Conservation (phyloP, 2,888 invertebrate species). For the Mythimna vitellina region DNA sequence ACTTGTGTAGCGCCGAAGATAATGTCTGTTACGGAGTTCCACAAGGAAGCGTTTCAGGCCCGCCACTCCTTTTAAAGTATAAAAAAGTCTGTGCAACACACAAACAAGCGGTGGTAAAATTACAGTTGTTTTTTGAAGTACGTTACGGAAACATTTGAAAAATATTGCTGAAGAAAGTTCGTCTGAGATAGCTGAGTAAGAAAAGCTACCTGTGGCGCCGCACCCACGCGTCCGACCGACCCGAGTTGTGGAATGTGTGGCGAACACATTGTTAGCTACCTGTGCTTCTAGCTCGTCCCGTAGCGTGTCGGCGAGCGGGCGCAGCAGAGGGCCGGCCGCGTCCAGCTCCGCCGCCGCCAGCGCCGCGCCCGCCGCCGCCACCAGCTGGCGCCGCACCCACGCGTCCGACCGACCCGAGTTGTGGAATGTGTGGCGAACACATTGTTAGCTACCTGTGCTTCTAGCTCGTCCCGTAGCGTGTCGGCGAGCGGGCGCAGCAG, state of each 20-base stretch:
- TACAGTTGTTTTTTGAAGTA: neutral
- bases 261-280: neutral
- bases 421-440: too few relatives aligned
- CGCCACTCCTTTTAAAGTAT: neutral
- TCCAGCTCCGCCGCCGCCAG: too few relatives aligned
- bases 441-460: too few relatives aligned
- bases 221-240: conserved; percentile 83
- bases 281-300: too few relatives aligned
- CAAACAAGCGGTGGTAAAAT: neutral
- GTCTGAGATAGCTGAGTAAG: neutral
- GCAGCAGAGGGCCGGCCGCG: too few relatives aligned
- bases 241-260: conserved; percentile 62
- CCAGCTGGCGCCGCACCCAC: too few relatives aligned
- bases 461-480: too few relatives aligned
- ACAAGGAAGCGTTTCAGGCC: neutral
- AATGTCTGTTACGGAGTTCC: neutral
- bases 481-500: too few relatives aligned
- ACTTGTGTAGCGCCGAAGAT: neutral
- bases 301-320: too few relatives aligned
- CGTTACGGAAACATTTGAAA: neutral
- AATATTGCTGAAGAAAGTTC: neutral
- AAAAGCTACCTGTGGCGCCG: conserved; percentile 81
- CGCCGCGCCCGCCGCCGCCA: too few relatives aligned
- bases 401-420: too few relatives aligned
- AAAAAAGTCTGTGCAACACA: neutral